Base-by-base conservation (phyloP, 2,113 vertebrate genomes). In the Hippocampus guttulatus region DNA sequence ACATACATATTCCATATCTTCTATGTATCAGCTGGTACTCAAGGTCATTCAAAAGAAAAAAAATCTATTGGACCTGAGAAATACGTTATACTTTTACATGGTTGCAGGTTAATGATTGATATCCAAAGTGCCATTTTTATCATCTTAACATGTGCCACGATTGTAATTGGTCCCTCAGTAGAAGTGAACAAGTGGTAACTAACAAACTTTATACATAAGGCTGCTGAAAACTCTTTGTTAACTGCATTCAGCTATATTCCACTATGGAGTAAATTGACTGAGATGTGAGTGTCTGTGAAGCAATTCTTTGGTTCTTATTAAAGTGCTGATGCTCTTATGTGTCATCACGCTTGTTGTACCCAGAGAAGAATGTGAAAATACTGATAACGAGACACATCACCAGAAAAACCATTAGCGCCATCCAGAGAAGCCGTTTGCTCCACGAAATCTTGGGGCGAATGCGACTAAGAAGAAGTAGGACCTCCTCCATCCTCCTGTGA, bases 331-430 rank as follows among this genome's bases (percentile, higher is more conserved):
- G 68, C 18, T 73, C 61, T 67, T 89, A 90, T 25, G 85, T 85
- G 86, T 93, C 88, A 25, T 87, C 85, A 2, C 71, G 82, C 23
- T 83, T 85, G 20, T 72, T 86, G 77, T 89, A 76, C 74, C 81
- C 85, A 64, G 81, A 88, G 67, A 91, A 91, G 78, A 92, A 92
- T 9, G 85, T 89, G 55, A 91, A 88, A 73, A 92, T 75, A 71
- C 87, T 92, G 80, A 92, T 84, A 16, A 92, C 73, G 51, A 92
- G 68, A 55, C 92, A 91, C 75, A 88, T 75, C 38, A 82, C 71
- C 63, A 92, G 82, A 49, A 91, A 88, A 68, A 92, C 62, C 0
- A 79, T 82, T 66, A 92, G 81, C 64, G 84, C 69, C 12, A 90
- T 64, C 90, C 89, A 91, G 51, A 92, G 76, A 6, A 90, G 70